These are phyloP conservation scores for Trichogramma evanescens DNA, from an alignment of 2,888 invertebrate genomes.

Conservation along the genomic window DNA sequence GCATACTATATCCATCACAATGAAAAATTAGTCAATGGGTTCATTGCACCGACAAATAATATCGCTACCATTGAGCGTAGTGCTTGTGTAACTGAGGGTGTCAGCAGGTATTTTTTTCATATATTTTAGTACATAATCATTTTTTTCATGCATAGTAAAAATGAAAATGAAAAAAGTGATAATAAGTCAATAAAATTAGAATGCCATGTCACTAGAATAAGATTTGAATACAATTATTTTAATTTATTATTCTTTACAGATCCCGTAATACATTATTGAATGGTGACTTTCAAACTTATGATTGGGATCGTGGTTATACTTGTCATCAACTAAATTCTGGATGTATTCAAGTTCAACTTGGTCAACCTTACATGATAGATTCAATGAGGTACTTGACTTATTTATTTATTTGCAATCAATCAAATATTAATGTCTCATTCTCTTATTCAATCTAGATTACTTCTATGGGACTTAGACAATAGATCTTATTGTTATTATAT, in stretches of 20 bases:
- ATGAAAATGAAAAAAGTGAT: too few relatives aligned
- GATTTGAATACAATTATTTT: neutral
- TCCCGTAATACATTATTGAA: conserved; percentile 91
- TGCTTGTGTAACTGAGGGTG: conserved; percentile 94
- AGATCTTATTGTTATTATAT: conserved; percentile 93
- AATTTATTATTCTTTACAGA: conserved; percentile 47
- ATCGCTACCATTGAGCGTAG: conserved; percentile 85
- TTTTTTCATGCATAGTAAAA: neutral
- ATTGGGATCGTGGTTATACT: conserved; percentile 98
- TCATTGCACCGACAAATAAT: conserved; percentile 77
- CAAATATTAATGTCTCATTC: neutral
- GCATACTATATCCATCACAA: conserved; percentile 74
- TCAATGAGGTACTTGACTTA: conserved; percentile 61
- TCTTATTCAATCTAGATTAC: conserved; percentile 51
- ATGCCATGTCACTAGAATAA: too few relatives aligned
- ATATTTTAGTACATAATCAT: neutral
- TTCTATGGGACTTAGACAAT: conserved; percentile 96
- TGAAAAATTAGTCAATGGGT: conserved; percentile 68
- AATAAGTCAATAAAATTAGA: too few relatives aligned
- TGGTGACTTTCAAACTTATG: conserved; percentile 90
- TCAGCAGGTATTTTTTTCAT: conserved; percentile 55
- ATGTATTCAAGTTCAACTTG: conserved; percentile 88
- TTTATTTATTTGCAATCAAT: neutral
- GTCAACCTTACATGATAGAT: conserved; percentile 88
- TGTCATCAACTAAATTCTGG: conserved; percentile 95